Base-by-base conservation (phyloP, 2,113 vertebrate species). In the Mus musculus region DNA sequence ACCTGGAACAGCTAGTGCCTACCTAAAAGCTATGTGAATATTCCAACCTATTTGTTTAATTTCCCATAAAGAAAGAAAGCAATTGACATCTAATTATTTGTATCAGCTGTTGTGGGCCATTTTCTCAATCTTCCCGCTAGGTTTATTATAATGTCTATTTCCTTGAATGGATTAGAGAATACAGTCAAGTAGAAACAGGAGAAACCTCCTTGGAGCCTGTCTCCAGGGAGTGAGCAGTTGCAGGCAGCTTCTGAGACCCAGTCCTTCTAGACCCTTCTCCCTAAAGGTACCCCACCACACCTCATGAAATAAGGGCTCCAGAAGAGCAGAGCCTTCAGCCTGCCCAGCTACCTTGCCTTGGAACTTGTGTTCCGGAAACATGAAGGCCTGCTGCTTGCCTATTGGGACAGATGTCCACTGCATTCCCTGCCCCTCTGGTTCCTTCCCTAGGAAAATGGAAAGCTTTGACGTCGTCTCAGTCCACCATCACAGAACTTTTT, bases 21-120 rank as follows among this genome's bases (percentile, higher is more conserved):
- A 73, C 80, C 82, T 89, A 82, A 54, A 87, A 7, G 30, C 82
- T 92, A 93, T 72, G 17, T 46, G 56, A 56, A 69, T 94, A 67
- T 78, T 93, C 73, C 80, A 92, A 30, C 77, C 69, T 75, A 72
- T 49, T n/a, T 85, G 33, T 93, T 95, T 91, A n/a, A 80, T 96
- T 97, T 96, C 24, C 26, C 26, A 67, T 14, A 69, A 5, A 13
- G 4, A 59, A 91, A 80, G 95, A 85, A 91, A 56, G 19, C 85
- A 94, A 89, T 82, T 92, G 91, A 63, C 65, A 78, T 92, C 56
- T 86, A 82, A 56, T 93, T 90, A 67, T 88, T 88, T 85, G n/a
- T 85, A 14, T 90, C 87, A 94, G 90, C 49, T 52, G 0, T 80
- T 94, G 69, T 71, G 71, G 94, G 81, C 73, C 54, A 30, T 86